Evolutionary conservation across 2,113 vertebrate species (phyloP).

Genomic region (Notiomystis cincta): DNA sequence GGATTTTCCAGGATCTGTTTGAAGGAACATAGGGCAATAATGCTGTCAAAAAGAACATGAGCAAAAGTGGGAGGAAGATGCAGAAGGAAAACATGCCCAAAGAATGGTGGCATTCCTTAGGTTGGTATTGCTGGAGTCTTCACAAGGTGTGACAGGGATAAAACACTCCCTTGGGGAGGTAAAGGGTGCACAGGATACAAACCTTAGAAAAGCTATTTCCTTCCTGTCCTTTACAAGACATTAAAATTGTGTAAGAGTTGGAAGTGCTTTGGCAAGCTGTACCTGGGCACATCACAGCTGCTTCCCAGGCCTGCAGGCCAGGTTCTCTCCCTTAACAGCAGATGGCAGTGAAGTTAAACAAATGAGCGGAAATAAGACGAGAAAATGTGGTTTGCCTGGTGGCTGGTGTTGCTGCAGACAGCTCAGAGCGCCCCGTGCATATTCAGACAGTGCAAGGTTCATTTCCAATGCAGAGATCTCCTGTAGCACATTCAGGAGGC

Average conservation of each 20-base stretch:
- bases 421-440: not conserved
- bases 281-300: too few relatives aligned
- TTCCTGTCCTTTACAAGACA: not conserved
- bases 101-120: not conserved
- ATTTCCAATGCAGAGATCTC: not conserved
- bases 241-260: not conserved
- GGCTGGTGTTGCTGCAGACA: not conserved
- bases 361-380: not conserved
- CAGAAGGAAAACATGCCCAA: fast-evolving
- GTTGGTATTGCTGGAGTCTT: not conserved
- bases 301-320: not conserved
- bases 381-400: not conserved
- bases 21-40: not conserved
- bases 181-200: not conserved
- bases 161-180: not conserved
- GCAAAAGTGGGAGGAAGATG: not conserved
- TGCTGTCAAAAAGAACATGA: not conserved
- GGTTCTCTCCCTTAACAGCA: conserved; percentile 51
- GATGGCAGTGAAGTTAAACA: conserved; percentile 74
- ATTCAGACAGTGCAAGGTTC: not conserved
- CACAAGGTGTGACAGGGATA: not conserved
- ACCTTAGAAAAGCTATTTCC: not conserved
- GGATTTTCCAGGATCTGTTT: not conserved
- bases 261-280: not conserved
- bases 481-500: not conserved